phyloP scores from a whole-genome alignment of 2,113 vertebrate species.

The Cacatua alba region DNA sequence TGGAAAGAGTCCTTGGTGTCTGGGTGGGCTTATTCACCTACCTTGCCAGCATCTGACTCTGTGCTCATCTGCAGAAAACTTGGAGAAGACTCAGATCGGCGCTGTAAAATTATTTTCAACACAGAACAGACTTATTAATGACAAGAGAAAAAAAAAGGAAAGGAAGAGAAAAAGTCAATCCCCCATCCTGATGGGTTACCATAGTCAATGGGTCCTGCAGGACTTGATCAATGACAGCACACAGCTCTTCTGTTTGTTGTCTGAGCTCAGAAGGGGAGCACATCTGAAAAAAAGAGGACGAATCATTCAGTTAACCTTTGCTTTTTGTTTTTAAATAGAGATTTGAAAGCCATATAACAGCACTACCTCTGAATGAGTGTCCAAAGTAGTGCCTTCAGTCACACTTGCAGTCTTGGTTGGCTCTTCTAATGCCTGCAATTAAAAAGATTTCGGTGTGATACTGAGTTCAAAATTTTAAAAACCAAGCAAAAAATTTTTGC shows the following conservation, averaged over 20 bases:
- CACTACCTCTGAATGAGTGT: conserved; percentile 82
- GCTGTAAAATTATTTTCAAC: conserved; percentile 58
- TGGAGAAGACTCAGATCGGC: conserved; percentile 68
- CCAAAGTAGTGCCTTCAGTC: conserved; percentile 53
- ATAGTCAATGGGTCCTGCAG: conserved; percentile 81
- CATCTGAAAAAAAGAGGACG: conserved; percentile 78
- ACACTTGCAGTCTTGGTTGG: conserved; percentile 36
- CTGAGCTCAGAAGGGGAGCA: conserved; percentile 90
- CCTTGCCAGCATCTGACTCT: conserved; percentile 74
- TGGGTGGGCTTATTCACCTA: conserved; percentile 66
- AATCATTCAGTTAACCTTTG: background rate
- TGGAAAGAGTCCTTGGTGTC: background rate
- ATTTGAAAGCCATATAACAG: background rate
- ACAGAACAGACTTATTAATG: conserved; percentile 12
- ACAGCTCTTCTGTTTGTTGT: conserved; percentile 91
- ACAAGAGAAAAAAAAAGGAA: background rate
- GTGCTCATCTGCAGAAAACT: conserved; percentile 66
- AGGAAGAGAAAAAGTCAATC: conserved; percentile 1
- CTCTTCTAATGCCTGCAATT: conserved; percentile 83
- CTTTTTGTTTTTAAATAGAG: background rate
- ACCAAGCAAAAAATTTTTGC: background rate
- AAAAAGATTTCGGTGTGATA: conserved; percentile 35
- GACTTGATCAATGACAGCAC: conserved; percentile 91
- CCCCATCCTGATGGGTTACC: conserved; percentile 73
- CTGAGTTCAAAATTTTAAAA: background rate